Evolutionary conservation across 2,888 invertebrate species (phyloP).

Genomic region (Apamea crenata): DNA sequence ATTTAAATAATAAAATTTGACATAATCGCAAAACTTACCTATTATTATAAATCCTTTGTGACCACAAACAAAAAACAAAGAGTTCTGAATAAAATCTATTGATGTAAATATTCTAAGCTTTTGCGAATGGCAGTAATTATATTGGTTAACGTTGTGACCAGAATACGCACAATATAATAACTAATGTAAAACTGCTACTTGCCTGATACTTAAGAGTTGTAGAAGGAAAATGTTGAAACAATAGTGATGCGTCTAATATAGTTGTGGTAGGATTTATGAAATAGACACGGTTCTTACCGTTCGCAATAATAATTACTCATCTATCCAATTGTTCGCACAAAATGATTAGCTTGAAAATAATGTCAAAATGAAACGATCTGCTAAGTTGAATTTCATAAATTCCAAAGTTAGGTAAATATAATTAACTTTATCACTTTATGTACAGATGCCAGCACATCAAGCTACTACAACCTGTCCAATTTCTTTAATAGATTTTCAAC

Average conservation of each 20-base stretch:
- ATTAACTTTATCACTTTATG: too few relatives aligned
- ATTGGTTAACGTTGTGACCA: background rate
- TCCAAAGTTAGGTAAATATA: too few relatives aligned
- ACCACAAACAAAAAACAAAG: background rate
- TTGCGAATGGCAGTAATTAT: background rate
- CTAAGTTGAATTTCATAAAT: background rate
- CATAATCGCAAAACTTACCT: background rate
- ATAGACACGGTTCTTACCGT: background rate
- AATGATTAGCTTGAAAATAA: too few relatives aligned
- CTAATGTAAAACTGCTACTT: background rate
- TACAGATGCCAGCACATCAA: too few relatives aligned
- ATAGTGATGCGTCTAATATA: background rate
- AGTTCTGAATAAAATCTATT: background rate
- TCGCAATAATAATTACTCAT: background rate
- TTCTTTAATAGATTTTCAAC: too few relatives aligned
- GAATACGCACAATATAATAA: background rate
- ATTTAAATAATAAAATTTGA: background rate
- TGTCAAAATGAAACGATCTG: conserved; percentile 1
- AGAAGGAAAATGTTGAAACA: background rate
- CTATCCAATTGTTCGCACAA: background rate
- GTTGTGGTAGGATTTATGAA: background rate
- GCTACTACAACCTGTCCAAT: too few relatives aligned
- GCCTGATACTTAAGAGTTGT: background rate
- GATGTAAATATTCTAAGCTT: background rate
- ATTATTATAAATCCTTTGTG: background rate